phyloP scores from a whole-genome alignment of 2,888 invertebrate genomes.

The Eledone cirrhosa region DNA sequence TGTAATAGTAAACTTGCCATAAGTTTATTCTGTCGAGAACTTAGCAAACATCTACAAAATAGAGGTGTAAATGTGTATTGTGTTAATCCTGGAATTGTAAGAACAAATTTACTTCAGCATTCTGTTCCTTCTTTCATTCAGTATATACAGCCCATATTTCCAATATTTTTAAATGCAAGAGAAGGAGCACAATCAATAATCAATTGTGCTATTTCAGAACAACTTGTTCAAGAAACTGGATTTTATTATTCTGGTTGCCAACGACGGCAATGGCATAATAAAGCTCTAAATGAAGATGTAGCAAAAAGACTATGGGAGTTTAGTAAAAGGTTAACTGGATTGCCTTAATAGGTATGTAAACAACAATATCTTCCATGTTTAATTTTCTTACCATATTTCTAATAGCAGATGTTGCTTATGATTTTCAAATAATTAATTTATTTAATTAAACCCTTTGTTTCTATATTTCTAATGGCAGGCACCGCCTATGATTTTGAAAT shows the following conservation, averaged over 20 bases:
- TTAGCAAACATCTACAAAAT: slow-evolving; percentile 51
- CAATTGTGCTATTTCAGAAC: slow-evolving; percentile 68
- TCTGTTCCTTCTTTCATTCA: slow-evolving; percentile 35
- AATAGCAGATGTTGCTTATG: no score
- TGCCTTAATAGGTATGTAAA: no score
- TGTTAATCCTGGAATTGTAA: slow-evolving; percentile 63
- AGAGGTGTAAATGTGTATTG: slow-evolving; percentile 56
- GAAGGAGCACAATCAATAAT: slow-evolving; percentile 61
- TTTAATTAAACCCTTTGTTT: no score
- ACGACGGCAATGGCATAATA: slow-evolving; percentile 71
- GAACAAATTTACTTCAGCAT: slow-evolving; percentile 58
- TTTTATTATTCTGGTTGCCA: slow-evolving; percentile 80
- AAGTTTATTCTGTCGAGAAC: slow-evolving; percentile 59
- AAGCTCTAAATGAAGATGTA: slow-evolving; percentile 73
- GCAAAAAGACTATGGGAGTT: slow-evolving; percentile 78
- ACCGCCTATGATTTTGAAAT: no score
- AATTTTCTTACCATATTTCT: no score
- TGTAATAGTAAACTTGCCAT: slow-evolving; percentile 65
- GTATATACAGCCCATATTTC: slow-evolving; percentile 42
- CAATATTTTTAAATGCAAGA: slow-evolving; percentile 43
- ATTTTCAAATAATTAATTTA: no score
- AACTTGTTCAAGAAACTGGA: slow-evolving; percentile 76
- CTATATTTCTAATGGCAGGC: no score
- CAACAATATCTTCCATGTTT: no score
- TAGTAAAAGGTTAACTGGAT: slow-evolving; percentile 76